Evolutionary conservation across 2,888 invertebrate species (phyloP).

Genomic region (Brachyopa scutellaris): DNA sequence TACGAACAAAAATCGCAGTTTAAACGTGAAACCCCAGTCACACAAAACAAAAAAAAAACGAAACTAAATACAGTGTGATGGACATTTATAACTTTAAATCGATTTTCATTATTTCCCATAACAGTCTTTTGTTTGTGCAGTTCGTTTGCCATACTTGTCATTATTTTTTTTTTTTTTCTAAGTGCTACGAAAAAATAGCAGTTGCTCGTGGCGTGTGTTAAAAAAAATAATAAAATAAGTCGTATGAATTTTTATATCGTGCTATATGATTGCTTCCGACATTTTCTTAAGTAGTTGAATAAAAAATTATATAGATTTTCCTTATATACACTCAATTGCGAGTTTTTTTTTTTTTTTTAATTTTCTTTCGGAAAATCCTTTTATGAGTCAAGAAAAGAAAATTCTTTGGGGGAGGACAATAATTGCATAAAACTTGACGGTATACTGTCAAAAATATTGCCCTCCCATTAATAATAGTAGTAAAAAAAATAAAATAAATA

Average conservation of each 20-base stretch:
- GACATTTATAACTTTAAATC: conserved; percentile 10
- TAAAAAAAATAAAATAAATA: background rate
- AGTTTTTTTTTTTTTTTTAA: background rate
- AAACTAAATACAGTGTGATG: background rate
- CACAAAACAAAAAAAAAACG: background rate
- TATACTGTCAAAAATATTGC: background rate
- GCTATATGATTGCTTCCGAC: background rate
- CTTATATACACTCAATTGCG: background rate
- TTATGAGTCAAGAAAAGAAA: background rate
- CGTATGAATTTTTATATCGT: background rate
- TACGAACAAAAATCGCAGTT: conserved; percentile 2
- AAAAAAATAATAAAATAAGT: background rate
- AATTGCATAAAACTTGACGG: conserved; percentile 1
- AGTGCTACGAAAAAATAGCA: background rate
- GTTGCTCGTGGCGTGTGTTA: background rate
- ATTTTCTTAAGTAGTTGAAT: background rate
- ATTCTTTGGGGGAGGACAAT: background rate
- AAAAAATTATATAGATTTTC: conserved; percentile 13
- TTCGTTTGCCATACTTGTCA: background rate
- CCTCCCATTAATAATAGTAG: background rate
- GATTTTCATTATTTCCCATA: background rate
- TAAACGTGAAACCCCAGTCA: conserved; percentile 1
- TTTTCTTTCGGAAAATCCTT: no score
- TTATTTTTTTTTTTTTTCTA: background rate
- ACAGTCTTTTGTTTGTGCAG: background rate